Evolutionary conservation across 1,140 invertebrate genomes (phyloP).

Genomic region (Lepidurus couesii): DNA sequence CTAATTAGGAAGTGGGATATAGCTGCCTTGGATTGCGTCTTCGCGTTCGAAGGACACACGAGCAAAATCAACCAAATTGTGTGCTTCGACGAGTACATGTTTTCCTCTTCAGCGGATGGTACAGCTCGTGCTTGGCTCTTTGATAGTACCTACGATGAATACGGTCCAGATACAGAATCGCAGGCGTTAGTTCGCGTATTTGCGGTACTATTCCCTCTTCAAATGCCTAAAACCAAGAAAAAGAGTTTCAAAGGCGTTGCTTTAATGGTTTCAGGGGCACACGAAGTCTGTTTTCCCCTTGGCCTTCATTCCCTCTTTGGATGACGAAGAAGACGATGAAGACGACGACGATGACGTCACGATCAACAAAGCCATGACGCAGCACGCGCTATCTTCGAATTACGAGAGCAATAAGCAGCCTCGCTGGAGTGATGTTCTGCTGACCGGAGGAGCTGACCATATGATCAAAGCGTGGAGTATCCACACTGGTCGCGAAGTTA

Average conservation of each 20-base stretch:
- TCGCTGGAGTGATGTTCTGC: slow-evolving; percentile 43
- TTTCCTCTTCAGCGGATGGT: slow-evolving; percentile 52
- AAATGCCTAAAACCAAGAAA: background rate
- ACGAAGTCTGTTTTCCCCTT: slow-evolving; percentile 51
- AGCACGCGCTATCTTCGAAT: background rate
- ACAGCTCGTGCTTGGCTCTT: slow-evolving; percentile 53
- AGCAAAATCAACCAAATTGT: slow-evolving; percentile 50
- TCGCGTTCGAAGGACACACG: slow-evolving; percentile 43
- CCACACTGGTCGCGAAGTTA: slow-evolving; percentile 46
- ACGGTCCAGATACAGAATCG: background rate
- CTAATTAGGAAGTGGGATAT: slow-evolving; percentile 55
- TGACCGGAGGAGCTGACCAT: slow-evolving; percentile 51
- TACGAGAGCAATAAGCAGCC: slow-evolving; percentile 40
- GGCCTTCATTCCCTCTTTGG: slow-evolving; percentile 49
- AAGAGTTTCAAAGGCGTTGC: slow-evolving; percentile 25
- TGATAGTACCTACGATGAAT: slow-evolving; percentile 39
- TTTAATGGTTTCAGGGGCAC: slow-evolving; percentile 46
- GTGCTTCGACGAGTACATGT: slow-evolving; percentile 52
- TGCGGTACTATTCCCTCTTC: slow-evolving; percentile 35
- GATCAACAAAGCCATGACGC: slow-evolving; percentile 3
- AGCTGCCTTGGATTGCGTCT: slow-evolving; percentile 48
- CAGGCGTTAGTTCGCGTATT: slow-evolving; percentile 39
- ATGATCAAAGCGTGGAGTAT: slow-evolving; percentile 51
- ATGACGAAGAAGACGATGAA: slow-evolving; percentile 41
- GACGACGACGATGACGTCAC: slow-evolving; percentile 41